A percentile compares a stretch with the other conserved stretches of the same genome.
Evolutionary conservation across 37 sponge, comb jelly and placozoan species (phyloP).

Genomic region (Hexactinellida sp.): DNA sequence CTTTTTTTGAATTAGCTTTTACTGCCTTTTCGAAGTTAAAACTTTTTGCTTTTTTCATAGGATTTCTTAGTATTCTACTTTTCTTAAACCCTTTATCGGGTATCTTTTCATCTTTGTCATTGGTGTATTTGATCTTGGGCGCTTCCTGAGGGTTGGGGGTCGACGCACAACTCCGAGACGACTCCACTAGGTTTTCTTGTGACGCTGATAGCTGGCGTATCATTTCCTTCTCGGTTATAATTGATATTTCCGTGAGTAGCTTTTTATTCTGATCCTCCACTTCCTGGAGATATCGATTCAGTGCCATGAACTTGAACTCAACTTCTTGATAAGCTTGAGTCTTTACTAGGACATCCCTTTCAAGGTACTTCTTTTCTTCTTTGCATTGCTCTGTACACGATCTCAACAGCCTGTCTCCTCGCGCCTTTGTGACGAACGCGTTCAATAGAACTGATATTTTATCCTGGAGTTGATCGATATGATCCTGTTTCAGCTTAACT

Average conservation of each 20-base stretch:
- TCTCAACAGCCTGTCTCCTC: not conserved
- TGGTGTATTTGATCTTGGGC: not conserved
- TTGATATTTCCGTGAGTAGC: not conserved
- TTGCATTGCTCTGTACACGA: not conserved
- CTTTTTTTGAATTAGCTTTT: not conserved
- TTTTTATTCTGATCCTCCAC: not conserved
- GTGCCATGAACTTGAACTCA: not conserved
- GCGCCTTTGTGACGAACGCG: not conserved
- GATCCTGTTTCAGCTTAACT: not conserved
- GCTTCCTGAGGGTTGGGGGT: not conserved
- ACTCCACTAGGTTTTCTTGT: not conserved
- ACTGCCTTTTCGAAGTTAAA: slow-evolving; percentile 11
- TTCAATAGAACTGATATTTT: slow-evolving; percentile 13
- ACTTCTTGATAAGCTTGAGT: not conserved
- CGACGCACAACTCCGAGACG: not conserved
- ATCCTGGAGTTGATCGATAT: not conserved
- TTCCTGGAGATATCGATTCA: not conserved
- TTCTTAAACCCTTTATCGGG: not conserved
- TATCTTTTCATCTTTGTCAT: not conserved
- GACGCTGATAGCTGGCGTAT: not conserved
- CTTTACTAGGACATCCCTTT: not conserved
- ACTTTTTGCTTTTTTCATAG: slow-evolving; percentile 9
- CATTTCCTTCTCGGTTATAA: not conserved
- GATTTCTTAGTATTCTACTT: not conserved
- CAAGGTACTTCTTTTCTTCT: slow-evolving; percentile 13